A percentile compares a stretch with the other conserved stretches of the same genome.
These are phyloP conservation scores for Lithobius niger DNA, from an alignment of 1,140 invertebrate species.

Conservation along the genomic window DNA sequence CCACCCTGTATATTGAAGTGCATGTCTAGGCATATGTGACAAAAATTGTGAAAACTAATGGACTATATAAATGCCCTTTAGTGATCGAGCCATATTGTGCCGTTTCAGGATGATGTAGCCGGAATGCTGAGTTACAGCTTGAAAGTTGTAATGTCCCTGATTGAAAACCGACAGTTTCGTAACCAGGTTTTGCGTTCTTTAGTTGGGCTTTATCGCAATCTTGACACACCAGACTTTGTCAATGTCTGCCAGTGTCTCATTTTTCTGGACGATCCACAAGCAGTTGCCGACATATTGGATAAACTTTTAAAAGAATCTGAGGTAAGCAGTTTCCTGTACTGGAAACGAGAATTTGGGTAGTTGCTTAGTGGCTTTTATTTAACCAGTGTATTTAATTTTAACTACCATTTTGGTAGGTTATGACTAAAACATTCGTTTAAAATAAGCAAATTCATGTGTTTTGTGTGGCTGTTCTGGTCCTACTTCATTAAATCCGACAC, in stretches of 20 bases:
- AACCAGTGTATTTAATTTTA: no score
- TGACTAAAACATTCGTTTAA: no score
- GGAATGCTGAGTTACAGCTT: conserved; percentile 90
- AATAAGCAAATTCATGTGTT: no score
- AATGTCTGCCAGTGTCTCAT: conserved; percentile 79
- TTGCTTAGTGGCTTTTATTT: no score
- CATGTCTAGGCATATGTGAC: no score
- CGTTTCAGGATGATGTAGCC: conserved; percentile 60
- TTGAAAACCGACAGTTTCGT: conserved; percentile 83
- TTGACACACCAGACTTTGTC: conserved; percentile 74
- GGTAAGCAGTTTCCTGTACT: no score
- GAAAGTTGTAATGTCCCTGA: conserved; percentile 87
- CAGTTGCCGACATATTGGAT: conserved; percentile 81
- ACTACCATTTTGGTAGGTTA: no score
- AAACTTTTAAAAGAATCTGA: conserved; percentile 66
- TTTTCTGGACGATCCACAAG: conserved; percentile 81
- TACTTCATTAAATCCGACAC: no score
- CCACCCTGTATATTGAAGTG: no score
- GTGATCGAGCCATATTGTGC: no score
- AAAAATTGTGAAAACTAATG: background rate
- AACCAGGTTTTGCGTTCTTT: conserved; percentile 75
- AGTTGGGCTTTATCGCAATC: conserved; percentile 74
- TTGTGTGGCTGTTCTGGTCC: no score
- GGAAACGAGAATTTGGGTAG: no score
- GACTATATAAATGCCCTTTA: background rate